These are phyloP conservation scores for Sebastiscus tertius DNA, from an alignment of 2,797 vertebrate species.

Conservation along the genomic window DNA sequence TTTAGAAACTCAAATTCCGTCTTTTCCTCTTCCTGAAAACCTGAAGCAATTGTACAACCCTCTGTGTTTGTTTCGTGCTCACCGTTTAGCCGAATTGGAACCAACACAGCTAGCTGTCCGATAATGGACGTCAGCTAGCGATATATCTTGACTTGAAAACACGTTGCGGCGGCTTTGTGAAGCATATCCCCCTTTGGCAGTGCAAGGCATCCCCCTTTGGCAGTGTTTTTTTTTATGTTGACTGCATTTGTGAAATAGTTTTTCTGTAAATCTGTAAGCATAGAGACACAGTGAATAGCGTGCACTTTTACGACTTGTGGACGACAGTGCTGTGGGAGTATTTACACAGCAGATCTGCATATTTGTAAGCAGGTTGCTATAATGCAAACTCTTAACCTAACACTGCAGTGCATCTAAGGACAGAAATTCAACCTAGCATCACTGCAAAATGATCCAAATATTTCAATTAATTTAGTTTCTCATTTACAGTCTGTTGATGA, in stretches of 20 bases:
- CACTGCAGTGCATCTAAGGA: constrained; percentile 66
- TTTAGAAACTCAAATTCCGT: not conserved
- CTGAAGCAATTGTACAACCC: not conserved
- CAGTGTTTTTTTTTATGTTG: constrained; percentile 1
- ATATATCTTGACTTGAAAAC: constrained; percentile 46
- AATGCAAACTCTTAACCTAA: not conserved
- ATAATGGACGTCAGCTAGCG: constrained; percentile 69
- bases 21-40: too few species aligned
- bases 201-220: constrained; percentile 18
- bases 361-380: constrained; percentile 16
- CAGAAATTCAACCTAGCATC: constrained; percentile 22
- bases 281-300: not conserved
- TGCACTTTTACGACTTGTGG: constrained; percentile 22
- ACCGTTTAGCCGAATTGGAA: constrained; percentile 23
- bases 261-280: constrained; percentile 9
- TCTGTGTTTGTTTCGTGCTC: constrained; percentile 48
- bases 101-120: constrained; percentile 68
- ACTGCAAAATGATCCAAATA: not conserved
- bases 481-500: not conserved
- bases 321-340: not conserved
- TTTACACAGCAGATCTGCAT: constrained; percentile 43
- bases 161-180: constrained; percentile 71
- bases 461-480: not conserved
- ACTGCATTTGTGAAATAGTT: not conserved
- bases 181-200: constrained; percentile 10